A percentile compares a stretch with the other conserved stretches of the same genome.
phyloP scores from a whole-genome alignment of 2,113 vertebrate genomes.

The Ariopsis seemanni region DNA sequence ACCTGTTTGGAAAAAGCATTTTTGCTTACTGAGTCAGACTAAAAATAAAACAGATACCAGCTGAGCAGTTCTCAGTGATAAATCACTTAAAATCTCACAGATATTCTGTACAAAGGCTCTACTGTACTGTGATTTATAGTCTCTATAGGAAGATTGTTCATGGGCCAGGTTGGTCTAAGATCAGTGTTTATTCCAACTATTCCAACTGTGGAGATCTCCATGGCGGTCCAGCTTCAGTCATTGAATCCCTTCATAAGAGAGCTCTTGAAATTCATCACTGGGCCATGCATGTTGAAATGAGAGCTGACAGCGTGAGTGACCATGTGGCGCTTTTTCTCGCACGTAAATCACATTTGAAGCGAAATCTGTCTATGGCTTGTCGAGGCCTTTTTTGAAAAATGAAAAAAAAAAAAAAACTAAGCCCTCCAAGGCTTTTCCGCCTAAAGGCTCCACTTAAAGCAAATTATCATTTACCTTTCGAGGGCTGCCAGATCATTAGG shows the following conservation, averaged over 20 bases:
- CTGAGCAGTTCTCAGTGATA: constrained; percentile 66
- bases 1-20: constrained; percentile 52
- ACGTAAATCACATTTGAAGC: constrained; percentile 65
- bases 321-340: constrained; percentile 56
- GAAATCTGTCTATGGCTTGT: constrained; percentile 66
- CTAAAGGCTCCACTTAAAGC: constrained; percentile 80
- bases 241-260: constrained; percentile 55
- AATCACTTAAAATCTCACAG: constrained; percentile 65
- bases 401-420: constrained; percentile 49
- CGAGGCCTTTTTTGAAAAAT: constrained; percentile 61
- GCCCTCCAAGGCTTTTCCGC: constrained; percentile 71
- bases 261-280: constrained; percentile 54
- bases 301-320: constrained; percentile 44
- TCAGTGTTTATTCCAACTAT: constrained; percentile 51
- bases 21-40: constrained; percentile 71
- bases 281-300: constrained; percentile 38
- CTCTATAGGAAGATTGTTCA: constrained; percentile 68
- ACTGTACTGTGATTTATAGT: constrained; percentile 62
- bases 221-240: constrained; percentile 65
- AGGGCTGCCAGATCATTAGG: constrained; percentile 80
- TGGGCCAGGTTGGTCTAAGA: constrained; percentile 50
- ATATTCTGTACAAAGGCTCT: constrained; percentile 69
- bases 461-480: constrained; percentile 81
- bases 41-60: constrained; percentile 65
- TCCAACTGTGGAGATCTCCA: constrained; percentile 52